Evolutionary conservation across 30 jellyfish, hydroid and myxozoan species (phyloP).

Genomic region (Aurelia aurita): DNA sequence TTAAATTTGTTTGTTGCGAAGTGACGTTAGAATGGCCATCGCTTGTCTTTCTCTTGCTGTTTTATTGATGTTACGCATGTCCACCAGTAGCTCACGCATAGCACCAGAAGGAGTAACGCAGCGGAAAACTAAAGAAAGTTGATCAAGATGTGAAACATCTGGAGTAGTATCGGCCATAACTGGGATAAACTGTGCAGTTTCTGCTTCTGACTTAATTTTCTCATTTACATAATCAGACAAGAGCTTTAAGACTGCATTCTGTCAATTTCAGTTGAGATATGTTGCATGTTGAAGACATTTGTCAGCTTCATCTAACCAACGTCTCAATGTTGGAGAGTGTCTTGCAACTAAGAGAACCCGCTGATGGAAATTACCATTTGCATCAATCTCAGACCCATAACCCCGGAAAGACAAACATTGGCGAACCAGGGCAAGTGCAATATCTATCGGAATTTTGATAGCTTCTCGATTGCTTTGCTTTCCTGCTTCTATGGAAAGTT

Average conservation of each 20-base stretch:
- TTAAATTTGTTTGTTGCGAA: constrained; percentile 61
- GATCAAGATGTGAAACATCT: constrained; percentile 67
- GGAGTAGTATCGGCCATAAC: constrained; percentile 58
- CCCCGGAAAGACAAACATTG: constrained; percentile 73
- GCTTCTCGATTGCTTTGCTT: constrained; percentile 74
- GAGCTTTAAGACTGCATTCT: constrained; percentile 50
- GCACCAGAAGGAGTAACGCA: constrained; percentile 56
- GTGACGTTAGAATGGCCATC: constrained; percentile 51
- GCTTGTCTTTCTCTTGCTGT: constrained; percentile 58
- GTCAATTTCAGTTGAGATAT: constrained; percentile 68
- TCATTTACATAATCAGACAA: constrained; percentile 41
- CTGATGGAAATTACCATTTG: constrained; percentile 71
- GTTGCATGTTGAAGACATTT: constrained; percentile 77
- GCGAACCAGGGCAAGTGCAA: constrained; percentile 62
- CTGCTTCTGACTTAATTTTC: constrained; percentile 49
- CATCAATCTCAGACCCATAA: constrained; percentile 58
- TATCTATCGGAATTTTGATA: constrained; percentile 57
- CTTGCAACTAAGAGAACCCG: constrained; percentile 75
- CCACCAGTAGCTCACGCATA: constrained; percentile 49
- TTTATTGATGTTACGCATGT: constrained; percentile 44
- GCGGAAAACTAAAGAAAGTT: constrained; percentile 56
- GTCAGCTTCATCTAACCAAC: constrained; percentile 64
- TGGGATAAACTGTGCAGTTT: constrained; percentile 34
- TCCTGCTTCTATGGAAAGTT: constrained; percentile 66
- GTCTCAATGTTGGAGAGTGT: constrained; percentile 36